Evolutionary conservation across 2,888 invertebrate species (phyloP), one percentile per base, ranked within the genome.

Genomic region (Synergus japonicus): DNA sequence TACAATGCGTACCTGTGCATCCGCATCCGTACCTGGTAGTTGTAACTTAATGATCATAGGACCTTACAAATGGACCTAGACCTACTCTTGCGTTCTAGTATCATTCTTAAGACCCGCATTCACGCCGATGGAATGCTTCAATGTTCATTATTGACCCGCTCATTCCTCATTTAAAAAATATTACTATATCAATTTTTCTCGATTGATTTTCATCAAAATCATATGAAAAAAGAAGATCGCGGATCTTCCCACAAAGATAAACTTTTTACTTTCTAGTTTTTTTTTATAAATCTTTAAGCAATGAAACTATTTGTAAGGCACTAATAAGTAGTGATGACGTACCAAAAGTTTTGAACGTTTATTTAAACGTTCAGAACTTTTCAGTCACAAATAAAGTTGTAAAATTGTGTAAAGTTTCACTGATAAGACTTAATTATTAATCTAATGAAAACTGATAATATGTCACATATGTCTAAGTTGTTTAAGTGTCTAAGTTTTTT

Each of bases 61-160:
- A 54, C 77, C 73, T 73, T 73, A 73, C 37, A 49, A 73, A 76
- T 60, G 81, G 83, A 83, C 82, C 83, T 83, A 83, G 81, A 83
- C 83, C 82, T 83, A 83, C 82, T 82, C 83, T 80, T 78, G 78
- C 79, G 82, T 78, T 76, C 79, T 22, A 78, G 37, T 78, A 73
- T 73, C 49, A 73, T 73, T 73, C 73, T 54, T 37, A 54, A 73
- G 54, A 54, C 73, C 73, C 73, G 73, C 73, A 73, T 73, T 73
- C 73, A 73, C 49, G 54, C 37, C 37, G 49, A 73, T 73, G 73
- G 73, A 73, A 73, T 73, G 54, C 15, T 49, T 73, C 37, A 73
- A 54, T 73, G 15, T n/a, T 73, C 54, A 37, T 73, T 73, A 54
- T 37, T 37, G 37, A 73, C 49, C 69, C 29, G 49, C 69, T 46